Evolutionary conservation across 2,888 invertebrate species (phyloP).

Genomic region (Cabera pusaria): DNA sequence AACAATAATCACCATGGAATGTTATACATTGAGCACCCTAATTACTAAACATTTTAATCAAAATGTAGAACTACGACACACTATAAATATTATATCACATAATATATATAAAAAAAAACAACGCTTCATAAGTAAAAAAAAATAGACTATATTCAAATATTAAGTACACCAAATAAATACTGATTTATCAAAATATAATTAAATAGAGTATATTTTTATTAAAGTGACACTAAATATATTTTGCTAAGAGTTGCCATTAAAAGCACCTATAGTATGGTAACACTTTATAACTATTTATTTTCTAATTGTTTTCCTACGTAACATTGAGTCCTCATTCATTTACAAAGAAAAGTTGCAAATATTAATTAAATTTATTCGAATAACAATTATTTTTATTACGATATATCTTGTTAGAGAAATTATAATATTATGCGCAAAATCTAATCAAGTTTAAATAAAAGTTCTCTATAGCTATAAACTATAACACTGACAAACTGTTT

Average conservation of each 20-base stretch:
- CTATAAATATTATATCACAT: constrained; percentile 6
- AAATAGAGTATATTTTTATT: constrained; percentile 3
- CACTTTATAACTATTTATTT: constrained; percentile 27
- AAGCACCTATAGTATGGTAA: constrained; percentile 45
- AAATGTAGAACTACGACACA: constrained; percentile 1
- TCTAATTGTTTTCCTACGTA: constrained; percentile 21
- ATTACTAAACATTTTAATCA: constrained; percentile 1
- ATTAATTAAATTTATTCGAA: constrained; percentile 21
- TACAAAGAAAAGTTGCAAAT: constrained; percentile 16
- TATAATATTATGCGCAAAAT: too few species aligned
- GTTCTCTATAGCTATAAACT: too few species aligned
- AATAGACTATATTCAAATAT: constrained; percentile 31
- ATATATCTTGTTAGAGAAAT: too few species aligned
- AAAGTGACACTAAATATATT: constrained; percentile 12
- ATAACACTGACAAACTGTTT: too few species aligned
- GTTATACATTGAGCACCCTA: constrained; percentile 31
- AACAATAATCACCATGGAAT: constrained; percentile 15
- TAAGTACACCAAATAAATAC: constrained; percentile 30
- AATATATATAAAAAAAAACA: constrained; percentile 1
- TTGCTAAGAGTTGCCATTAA: constrained; percentile 24
- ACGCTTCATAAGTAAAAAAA: too few species aligned
- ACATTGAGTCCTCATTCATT: constrained; percentile 30
- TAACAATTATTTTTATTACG: too few species aligned
- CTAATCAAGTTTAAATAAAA: too few species aligned
- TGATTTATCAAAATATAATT: constrained; percentile 11